Evolutionary conservation across 2,797 vertebrate species (phyloP).

Genomic region (Chelidonichthys spinosus): DNA sequence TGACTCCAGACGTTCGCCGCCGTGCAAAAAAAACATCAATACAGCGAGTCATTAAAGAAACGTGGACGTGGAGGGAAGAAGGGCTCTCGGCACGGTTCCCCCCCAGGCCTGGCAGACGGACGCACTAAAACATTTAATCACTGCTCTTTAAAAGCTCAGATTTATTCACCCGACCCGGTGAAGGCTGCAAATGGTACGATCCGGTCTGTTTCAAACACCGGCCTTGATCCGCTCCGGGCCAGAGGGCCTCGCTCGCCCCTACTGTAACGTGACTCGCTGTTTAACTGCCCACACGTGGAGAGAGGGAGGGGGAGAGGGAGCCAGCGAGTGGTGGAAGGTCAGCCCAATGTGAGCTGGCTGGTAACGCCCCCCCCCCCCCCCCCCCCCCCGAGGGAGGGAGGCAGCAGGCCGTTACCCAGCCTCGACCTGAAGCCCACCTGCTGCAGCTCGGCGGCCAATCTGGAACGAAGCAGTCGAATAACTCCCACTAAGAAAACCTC

Average conservation of each 20-base stretch:
- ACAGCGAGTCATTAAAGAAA: constrained; percentile 60
- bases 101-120: constrained; percentile 54
- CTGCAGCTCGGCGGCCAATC: constrained; percentile 12
- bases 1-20: constrained; percentile 38
- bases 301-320: constrained; percentile 39
- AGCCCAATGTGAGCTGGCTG: constrained; percentile 69
- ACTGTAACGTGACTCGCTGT: constrained; percentile 67
- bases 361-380: constrained; percentile 53
- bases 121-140: constrained; percentile 74
- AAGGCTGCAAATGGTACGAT: constrained; percentile 63
- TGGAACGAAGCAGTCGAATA: constrained; percentile 27
- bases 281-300: constrained; percentile 66
- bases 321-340: constrained; percentile 65
- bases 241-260: constrained; percentile 52
- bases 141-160: constrained; percentile 70
- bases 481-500: constrained; percentile 53
- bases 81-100: constrained; percentile 39
- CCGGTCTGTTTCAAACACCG: constrained; percentile 71
- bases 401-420: constrained; percentile 51
- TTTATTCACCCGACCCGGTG: constrained; percentile 63
- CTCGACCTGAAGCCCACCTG: constrained; percentile 57
- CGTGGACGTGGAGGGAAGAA: constrained; percentile 30
- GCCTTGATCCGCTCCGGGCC: constrained; percentile 59
- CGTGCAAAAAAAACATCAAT: constrained; percentile 52
- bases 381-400: constrained; percentile 44